These are phyloP conservation scores for Spizaetus ornatus DNA, from an alignment of 2,113 vertebrate species.

Conservation along the genomic window DNA sequence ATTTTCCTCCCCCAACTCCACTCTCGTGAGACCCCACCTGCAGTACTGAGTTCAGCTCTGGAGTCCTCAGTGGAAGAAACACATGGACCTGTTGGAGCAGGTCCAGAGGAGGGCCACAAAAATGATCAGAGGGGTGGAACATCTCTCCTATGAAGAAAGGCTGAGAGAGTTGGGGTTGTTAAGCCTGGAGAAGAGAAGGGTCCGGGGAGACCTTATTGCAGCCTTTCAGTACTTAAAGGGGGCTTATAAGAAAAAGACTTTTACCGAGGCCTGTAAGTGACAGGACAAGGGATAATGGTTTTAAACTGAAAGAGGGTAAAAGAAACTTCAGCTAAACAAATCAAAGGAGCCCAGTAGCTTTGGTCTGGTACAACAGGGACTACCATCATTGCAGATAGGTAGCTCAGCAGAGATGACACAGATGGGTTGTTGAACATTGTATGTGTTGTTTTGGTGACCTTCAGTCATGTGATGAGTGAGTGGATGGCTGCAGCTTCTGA, in stretches of 20 bases:
- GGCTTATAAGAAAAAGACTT: neutral
- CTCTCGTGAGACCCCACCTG: neutral
- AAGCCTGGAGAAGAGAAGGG: neutral
- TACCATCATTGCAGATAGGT: neutral
- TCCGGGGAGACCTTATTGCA: neutral
- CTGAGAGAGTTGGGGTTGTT: neutral
- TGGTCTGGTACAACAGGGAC: neutral
- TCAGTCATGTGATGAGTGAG: neutral
- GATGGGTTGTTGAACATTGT: neutral
- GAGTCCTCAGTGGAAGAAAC: neutral
- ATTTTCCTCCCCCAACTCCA: neutral
- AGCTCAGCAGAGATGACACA: neutral
- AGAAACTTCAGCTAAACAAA: neutral
- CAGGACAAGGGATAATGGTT: neutral
- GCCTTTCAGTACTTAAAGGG: neutral
- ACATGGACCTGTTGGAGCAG: rapidly evolving
- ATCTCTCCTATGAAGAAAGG: neutral
- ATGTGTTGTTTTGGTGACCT: neutral
- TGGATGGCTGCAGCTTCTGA: neutral
- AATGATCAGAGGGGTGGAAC: neutral
- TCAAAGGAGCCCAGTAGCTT: neutral
- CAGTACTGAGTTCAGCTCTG: neutral
- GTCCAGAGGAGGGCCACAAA: neutral
- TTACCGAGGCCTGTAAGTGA: neutral
- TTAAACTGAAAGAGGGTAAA: neutral